Evolutionary conservation across 1,140 invertebrate genomes (phyloP), one percentile per base, ranked within the genome.

Genomic region (Diabrotica undecimpunctata): DNA sequence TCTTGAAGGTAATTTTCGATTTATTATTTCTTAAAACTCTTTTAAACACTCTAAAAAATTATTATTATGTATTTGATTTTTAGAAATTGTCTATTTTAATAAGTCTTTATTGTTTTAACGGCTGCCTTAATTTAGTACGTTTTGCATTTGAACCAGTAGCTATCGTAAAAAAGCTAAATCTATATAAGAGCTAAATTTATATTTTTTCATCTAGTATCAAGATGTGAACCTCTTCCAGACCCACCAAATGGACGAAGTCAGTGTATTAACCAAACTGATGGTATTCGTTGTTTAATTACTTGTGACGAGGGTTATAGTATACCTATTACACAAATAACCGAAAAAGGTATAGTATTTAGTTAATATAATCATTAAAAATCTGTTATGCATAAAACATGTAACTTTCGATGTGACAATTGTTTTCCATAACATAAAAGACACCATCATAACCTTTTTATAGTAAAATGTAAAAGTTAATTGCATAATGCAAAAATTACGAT

Each of bases 241-340:
- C 83, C 86, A 2, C 69, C 79, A 5, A 82, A 88, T 74, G 87
- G 87, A 4, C 74, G 81, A 35, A 72, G 80, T 0, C 81, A 86
- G 39, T 90, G 88, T 77, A 7, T 79, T 76, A 65, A 77, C 66
- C 55, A 68, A 6, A 75, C 74, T 10, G 75, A 81, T 46, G 81
- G 79, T 7, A 79, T 85, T 0, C 79, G 81, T 39, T 90, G 88
- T 71, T 73, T 79, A 0, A 70, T 88, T 10, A 81, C 77, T 3
- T 90, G 88, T 70, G 71, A 84, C 41, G 79, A 85, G 39, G 88
- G 87, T 4, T 89, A 86, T 70, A 84, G 81, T 13, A 85, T 89
- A 70, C 76, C 77, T 61, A 65, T 78, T 37, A n/a, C 66, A 10
- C 56, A 65, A 10, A 82, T 82, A 12, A 73, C 80, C 7, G 51